A percentile compares a stretch with the other conserved stretches of the same genome.
Conservation (phyloP, 2,888 invertebrate species). For the Liopterus haemorrhoidalis region DNA sequence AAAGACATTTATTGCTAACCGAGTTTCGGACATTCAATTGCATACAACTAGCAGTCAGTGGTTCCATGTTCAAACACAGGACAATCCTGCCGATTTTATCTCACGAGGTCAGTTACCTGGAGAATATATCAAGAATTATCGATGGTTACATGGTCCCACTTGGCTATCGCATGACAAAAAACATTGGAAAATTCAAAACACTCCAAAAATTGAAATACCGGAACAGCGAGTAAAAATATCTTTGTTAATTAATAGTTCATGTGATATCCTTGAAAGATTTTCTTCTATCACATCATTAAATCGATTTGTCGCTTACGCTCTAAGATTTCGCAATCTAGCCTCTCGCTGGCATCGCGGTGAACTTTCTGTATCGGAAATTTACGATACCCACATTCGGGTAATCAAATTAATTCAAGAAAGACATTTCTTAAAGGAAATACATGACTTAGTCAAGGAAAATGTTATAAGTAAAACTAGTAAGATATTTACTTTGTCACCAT, state of each 20-base stretch:
- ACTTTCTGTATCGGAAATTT: conserved; percentile 3
- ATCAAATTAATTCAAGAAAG: conserved; percentile 3
- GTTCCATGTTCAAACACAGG: conserved; percentile 3
- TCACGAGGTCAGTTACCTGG: conserved; percentile 5
- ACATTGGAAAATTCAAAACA: background rate
- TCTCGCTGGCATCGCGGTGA: conserved; percentile 1
- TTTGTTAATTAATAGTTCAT: background rate
- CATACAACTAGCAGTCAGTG: background rate
- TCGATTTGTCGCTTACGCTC: conserved; percentile 3
- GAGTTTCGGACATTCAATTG: conserved; percentile 5
- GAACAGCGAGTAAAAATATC: conserved; percentile 3
- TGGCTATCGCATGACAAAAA: conserved; percentile 2
- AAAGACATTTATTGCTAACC: conserved; percentile 8
- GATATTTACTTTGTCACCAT: conserved; percentile 1
- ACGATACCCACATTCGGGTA: conserved; percentile 6
- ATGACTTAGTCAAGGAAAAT: conserved; percentile 2
- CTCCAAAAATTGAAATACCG: background rate
- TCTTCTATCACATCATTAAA: conserved; percentile 1
- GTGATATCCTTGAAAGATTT: background rate
- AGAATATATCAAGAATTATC: conserved; percentile 5
- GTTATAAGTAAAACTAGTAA: conserved; percentile 1
- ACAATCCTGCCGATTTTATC: conserved; percentile 8
- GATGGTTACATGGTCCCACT: conserved; percentile 6
- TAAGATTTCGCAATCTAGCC: too few relatives aligned
- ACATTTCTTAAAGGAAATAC: background rate